Evolutionary conservation across 1,140 invertebrate genomes (phyloP), one percentile per base, ranked within the genome.

Genomic region (Ephestia elutella): DNA sequence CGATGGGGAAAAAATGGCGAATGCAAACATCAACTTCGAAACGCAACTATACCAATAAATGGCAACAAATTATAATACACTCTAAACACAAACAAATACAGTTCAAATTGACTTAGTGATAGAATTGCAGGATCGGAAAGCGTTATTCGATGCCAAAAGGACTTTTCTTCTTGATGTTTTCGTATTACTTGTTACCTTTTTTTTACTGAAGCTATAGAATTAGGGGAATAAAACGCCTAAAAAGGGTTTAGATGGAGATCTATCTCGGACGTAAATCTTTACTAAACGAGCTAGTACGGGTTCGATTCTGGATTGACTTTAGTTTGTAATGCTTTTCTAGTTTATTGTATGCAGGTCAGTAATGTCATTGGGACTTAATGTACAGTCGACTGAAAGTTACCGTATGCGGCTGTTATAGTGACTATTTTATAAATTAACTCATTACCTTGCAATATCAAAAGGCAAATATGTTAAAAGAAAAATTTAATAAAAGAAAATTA

Each of bases 201-300:
- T 44, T 15, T 44, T 15, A 32, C n/a, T 17, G n/a, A 15, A 15
- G 38, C 38, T 44, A 15, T 3, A 44, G 38, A 44, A 44, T 44
- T 44, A 44, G 38, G 38, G 13, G 38, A 2, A 44, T 44, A 44
- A 44, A n/a, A 44, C n/a, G 13, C 38, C 38, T 44, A 44, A 44
- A 44, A 44, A 44, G 38, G 38, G 38, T n/a, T 44, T 15, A 2
- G 38, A 44, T 44, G 38, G 15, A 44, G 38, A 44, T 44, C 38
- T 44, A 44, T 44, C 38, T 44, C 0, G 38, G n/a, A 44, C 38
- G 38, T 44, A 44, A 44, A 44, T 44, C 38, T 44, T 44, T 44
- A 44, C 38, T 44, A 44, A 44, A 44, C 38, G 38, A 44, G 38
- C 13, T 44, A 8, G 38, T 44, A 44, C 38, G 13, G n/a, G 13